These are phyloP conservation scores for Callithrix jacchus DNA, from an alignment of 2,113 vertebrate genomes.

Conservation along the genomic window DNA sequence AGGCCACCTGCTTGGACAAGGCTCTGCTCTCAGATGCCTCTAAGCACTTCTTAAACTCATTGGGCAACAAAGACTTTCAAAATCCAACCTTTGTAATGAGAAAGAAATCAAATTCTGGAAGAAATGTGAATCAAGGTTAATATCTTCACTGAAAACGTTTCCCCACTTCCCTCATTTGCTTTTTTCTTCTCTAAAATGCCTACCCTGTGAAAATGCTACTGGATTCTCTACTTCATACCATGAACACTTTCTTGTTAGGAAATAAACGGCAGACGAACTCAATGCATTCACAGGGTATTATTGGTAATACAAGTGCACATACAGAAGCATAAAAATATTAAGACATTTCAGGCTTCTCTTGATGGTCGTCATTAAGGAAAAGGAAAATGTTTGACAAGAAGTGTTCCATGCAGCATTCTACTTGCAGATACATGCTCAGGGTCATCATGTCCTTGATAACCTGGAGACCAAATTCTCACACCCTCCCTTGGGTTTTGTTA, in stretches of 20 bases:
- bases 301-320: background rate
- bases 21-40: background rate
- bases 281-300: background rate
- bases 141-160: background rate
- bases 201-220: background rate
- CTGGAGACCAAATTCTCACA: conserved; percentile 17
- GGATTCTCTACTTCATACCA: background rate
- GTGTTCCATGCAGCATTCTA: background rate
- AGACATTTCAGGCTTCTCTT: background rate
- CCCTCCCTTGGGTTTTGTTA: background rate
- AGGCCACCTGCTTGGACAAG: background rate
- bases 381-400: background rate
- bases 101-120: conserved; percentile 7
- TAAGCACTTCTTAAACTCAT: background rate
- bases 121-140: background rate
- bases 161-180: background rate
- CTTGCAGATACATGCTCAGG: background rate
- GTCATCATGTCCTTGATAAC: background rate
- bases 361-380: background rate
- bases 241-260: background rate
- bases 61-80: background rate
- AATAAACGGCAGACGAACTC: background rate
- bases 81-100: conserved; percentile 8
- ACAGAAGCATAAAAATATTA: background rate
- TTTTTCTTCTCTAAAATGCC: background rate